Evolutionary conservation across 2,797 vertebrate species (phyloP).

Genomic region (Sebastes diploproa): DNA sequence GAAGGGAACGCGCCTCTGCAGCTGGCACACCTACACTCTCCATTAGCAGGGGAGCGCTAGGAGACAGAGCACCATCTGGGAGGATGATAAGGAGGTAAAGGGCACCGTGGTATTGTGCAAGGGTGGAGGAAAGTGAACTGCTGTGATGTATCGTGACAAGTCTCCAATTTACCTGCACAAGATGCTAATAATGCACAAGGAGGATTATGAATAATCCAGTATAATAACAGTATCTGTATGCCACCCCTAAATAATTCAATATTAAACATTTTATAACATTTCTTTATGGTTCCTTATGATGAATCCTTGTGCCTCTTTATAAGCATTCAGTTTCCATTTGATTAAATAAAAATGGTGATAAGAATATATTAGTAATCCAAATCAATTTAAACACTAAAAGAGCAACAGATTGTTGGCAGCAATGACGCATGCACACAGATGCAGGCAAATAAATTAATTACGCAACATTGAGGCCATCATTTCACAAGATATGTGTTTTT

Average conservation of each 20-base stretch:
- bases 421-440: not conserved
- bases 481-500: not conserved
- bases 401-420: not conserved
- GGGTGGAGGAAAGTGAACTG: not conserved
- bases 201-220: not conserved
- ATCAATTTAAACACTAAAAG: not conserved
- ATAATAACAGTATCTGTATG: too few species aligned
- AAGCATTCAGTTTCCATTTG: not conserved
- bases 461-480: not conserved
- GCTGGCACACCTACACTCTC: slow-evolving; percentile 1
- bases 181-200: not conserved
- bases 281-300: too few species aligned
- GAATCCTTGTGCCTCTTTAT: not conserved
- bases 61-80: slow-evolving; percentile 23
- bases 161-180: not conserved
- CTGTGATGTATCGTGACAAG: not conserved
- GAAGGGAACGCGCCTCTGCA: not conserved
- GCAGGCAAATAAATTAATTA: not conserved
- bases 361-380: not conserved
- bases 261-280: not conserved
- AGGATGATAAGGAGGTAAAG: slow-evolving; percentile 29
- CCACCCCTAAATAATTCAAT: not conserved
- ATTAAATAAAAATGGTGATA: not conserved
- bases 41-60: not conserved
- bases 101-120: not conserved